A percentile compares a stretch with the other conserved stretches of the same genome.
Conservation (phyloP, 2,888 invertebrate species). For the Melieria picta region DNA sequence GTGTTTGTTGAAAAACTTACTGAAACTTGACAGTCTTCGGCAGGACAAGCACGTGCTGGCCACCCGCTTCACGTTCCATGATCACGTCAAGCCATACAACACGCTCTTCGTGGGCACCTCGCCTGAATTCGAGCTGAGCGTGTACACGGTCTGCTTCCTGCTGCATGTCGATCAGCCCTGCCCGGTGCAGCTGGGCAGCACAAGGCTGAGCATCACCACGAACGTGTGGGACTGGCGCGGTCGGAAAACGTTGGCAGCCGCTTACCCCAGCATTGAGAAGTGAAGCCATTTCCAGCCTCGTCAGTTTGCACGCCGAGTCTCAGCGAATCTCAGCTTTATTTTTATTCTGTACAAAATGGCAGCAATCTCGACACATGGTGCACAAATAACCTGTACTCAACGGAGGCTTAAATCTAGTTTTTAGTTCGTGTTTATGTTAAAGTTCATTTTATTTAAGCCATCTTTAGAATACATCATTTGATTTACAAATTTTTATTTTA, state of each 20-base stretch:
- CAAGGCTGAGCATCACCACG: conserved; percentile 49
- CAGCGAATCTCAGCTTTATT: too few relatives aligned
- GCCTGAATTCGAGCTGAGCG: conserved; percentile 56
- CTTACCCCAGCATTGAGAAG: conserved; percentile 48
- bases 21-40: background rate
- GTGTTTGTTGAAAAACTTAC: background rate
- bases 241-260: conserved; percentile 52
- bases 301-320: too few relatives aligned
- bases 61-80: conserved; percentile 50
- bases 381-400: too few relatives aligned
- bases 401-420: background rate
- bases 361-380: background rate
- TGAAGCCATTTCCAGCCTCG: background rate
- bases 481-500: too few relatives aligned
- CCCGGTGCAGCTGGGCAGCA: conserved; percentile 51
- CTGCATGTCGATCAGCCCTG: conserved; percentile 51
- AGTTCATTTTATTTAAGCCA: too few relatives aligned
- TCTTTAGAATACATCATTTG: too few relatives aligned
- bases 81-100: conserved; percentile 49
- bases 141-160: conserved; percentile 58
- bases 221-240: conserved; percentile 55
- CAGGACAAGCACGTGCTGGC: conserved; percentile 46
- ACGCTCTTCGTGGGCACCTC: conserved; percentile 56
- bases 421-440: too few relatives aligned
- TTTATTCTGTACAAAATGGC: background rate